These are phyloP conservation scores for Ceyx cyanopectus DNA, from an alignment of 2,113 vertebrate genomes.

Conservation along the genomic window DNA sequence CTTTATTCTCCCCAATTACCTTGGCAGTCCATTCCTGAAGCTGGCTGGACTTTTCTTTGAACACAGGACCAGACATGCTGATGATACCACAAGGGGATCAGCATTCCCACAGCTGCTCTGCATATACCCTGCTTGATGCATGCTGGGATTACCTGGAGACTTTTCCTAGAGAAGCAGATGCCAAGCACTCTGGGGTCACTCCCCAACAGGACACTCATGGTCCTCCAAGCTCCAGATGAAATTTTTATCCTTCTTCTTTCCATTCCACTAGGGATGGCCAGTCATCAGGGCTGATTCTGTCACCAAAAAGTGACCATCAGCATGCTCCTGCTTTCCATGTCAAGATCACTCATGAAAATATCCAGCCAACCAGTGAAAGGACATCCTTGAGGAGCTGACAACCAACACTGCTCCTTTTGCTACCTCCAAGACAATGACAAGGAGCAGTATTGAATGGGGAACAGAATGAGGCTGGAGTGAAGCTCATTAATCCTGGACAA, in stretches of 20 bases:
- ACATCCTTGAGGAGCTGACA: neutral
- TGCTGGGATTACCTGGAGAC: neutral
- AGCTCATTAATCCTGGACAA: neutral
- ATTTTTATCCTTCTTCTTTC: neutral
- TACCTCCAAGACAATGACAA: neutral
- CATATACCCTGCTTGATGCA: neutral
- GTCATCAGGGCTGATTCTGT: neutral
- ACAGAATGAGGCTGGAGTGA: neutral
- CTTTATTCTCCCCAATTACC: neutral
- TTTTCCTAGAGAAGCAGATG: neutral
- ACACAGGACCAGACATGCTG: neutral
- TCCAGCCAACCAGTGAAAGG: neutral
- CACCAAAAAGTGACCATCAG: neutral
- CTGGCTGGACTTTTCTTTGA: neutral
- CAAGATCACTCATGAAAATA: neutral
- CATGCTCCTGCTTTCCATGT: neutral
- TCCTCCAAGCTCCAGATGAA: neutral
- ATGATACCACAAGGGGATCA: neutral
- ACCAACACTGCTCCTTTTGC: neutral
- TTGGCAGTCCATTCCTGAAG: neutral
- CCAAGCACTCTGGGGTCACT: neutral
- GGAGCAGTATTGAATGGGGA: neutral
- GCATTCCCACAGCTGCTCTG: neutral
- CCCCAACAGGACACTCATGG: accelerated
- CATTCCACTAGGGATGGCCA: neutral